These are phyloP conservation scores for Acinonyx jubatus DNA, from an alignment of 2,113 vertebrate species.

Conservation along the genomic window DNA sequence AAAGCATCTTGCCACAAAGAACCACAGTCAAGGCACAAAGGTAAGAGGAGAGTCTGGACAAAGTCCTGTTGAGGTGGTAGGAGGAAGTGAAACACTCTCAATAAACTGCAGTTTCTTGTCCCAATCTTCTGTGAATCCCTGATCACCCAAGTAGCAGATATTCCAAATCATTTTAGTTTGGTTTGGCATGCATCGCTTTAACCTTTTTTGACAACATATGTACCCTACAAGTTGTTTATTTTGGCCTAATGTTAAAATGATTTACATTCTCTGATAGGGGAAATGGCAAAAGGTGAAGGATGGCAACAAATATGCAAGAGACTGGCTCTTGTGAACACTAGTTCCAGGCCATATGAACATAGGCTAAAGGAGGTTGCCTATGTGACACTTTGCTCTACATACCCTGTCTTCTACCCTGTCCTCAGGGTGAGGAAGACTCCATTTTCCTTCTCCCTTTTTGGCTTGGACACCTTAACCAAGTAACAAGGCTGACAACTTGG, in stretches of 20 bases:
- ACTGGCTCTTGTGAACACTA: not conserved
- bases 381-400: not conserved
- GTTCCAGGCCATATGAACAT: constrained; percentile 29
- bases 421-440: constrained; percentile 30
- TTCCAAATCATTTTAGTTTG: constrained; percentile 47
- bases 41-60: constrained; percentile 75
- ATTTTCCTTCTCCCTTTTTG: constrained; percentile 18
- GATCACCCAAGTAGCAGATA: constrained; percentile 56
- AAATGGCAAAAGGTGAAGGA: constrained; percentile 40
- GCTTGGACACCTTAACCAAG: not conserved
- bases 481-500: constrained; percentile 23
- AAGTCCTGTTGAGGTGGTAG: constrained; percentile 72
- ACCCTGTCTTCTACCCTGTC: constrained; percentile 39
- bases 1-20: constrained; percentile 77
- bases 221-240: constrained; percentile 66
- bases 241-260: constrained; percentile 71
- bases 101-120: constrained; percentile 59
- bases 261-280: constrained; percentile 70
- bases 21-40: constrained; percentile 82
- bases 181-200: constrained; percentile 72
- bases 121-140: constrained; percentile 48
- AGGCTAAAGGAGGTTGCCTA: not conserved
- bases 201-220: constrained; percentile 67
- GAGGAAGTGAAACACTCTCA: constrained; percentile 57
- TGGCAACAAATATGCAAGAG: constrained; percentile 26